Evolutionary conservation across 2,888 invertebrate species (phyloP).

Genomic region (Aquatica leii): DNA sequence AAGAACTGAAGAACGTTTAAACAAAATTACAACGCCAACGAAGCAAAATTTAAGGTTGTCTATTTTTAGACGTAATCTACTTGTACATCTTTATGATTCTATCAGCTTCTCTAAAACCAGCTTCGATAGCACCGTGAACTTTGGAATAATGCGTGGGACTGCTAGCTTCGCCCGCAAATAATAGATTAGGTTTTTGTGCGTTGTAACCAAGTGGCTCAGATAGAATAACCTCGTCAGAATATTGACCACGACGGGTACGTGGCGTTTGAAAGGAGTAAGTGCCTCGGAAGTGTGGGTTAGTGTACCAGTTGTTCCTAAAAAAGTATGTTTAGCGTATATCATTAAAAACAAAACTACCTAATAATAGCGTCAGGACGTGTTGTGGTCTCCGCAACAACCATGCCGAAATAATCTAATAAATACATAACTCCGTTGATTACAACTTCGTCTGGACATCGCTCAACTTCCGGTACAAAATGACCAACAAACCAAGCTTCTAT

Average conservation of each 20-base stretch:
- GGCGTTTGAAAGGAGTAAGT: constrained; percentile 40
- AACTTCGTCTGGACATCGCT: constrained; percentile 64
- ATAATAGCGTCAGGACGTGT: constrained; percentile 54
- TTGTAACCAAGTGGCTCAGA: constrained; percentile 22
- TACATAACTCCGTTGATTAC: constrained; percentile 62
- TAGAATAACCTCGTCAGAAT: constrained; percentile 14
- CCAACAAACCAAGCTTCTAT: constrained; percentile 74
- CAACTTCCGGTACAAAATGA: constrained; percentile 67
- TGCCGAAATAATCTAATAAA: constrained; percentile 65
- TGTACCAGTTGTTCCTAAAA: constrained; percentile 72
- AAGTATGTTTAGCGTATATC: constrained; percentile 50
- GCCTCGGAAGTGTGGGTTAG: constrained; percentile 67
- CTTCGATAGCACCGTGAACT: constrained; percentile 61
- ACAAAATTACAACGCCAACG: too few relatives aligned
- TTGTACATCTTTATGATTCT: constrained; percentile 42
- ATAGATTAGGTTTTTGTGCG: constrained; percentile 46
- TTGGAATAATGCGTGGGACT: constrained; percentile 57
- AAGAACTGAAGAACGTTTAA: too few relatives aligned
- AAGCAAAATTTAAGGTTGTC: too few relatives aligned
- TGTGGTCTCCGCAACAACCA: constrained; percentile 55
- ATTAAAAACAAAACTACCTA: constrained; percentile 7
- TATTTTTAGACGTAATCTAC: too few relatives aligned
- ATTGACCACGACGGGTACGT: constrained; percentile 21
- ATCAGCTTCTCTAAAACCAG: constrained; percentile 61
- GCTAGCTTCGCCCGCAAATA: constrained; percentile 67